Percentiles rank a stretch among this genome's conserved stretches.
Evolutionary conservation across 2,113 vertebrate genomes (phyloP).

Genomic region (Psephotus haematonotus): DNA sequence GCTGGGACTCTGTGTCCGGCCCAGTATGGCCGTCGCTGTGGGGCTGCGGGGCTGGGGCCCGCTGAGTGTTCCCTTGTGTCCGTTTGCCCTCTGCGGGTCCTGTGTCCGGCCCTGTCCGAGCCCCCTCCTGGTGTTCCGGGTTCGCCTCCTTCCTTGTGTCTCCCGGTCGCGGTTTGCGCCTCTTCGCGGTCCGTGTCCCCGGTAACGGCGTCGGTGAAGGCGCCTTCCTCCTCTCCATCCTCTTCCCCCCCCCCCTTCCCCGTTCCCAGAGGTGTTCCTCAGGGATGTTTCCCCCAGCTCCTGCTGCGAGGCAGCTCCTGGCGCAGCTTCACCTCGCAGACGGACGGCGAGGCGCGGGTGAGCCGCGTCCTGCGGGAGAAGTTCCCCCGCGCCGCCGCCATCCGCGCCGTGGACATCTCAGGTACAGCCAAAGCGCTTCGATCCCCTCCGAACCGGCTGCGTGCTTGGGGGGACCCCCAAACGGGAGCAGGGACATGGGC

Average conservation of each 20-base stretch:
- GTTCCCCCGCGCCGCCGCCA: background rate
- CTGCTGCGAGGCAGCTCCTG: background rate
- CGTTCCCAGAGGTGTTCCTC: background rate
- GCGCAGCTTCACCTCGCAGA: background rate
- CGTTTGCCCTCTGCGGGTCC: too few relatives aligned
- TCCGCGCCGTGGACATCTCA: background rate
- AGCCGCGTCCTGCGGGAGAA: background rate
- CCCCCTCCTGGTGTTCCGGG: too few relatives aligned
- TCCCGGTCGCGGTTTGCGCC: background rate
- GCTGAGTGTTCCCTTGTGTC: too few relatives aligned
- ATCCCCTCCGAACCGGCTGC: background rate
- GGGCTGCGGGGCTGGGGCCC: too few relatives aligned
- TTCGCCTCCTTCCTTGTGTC: background rate
- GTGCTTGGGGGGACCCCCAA: background rate
- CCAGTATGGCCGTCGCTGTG: too few relatives aligned
- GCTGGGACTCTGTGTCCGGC: too few relatives aligned
- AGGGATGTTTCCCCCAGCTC: background rate
- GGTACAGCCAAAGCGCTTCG: background rate
- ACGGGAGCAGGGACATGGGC: accelerated
- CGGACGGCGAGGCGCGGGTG: background rate
- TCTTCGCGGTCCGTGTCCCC: background rate
- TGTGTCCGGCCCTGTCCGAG: too few relatives aligned
- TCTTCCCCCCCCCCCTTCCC: too few relatives aligned
- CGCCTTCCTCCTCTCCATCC: background rate
- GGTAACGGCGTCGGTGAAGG: background rate